These are phyloP conservation scores for Melipona quadrifasciata DNA, from an alignment of 1,140 invertebrate genomes.

Conservation along the genomic window DNA sequence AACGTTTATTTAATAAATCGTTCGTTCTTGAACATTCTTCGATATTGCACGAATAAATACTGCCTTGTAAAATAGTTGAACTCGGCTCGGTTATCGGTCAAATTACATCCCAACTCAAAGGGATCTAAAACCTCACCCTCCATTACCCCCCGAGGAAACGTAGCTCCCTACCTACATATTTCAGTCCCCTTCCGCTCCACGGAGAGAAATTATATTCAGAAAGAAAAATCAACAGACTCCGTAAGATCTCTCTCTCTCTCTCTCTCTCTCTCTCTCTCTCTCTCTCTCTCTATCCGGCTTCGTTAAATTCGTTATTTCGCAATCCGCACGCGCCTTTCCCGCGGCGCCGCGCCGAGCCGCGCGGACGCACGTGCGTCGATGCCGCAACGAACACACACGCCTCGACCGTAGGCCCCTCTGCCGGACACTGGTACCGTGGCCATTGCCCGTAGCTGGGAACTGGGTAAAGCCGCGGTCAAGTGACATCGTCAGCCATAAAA, in stretches of 20 bases:
- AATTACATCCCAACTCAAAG: neutral
- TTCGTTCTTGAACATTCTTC: too few species aligned
- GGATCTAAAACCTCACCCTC: neutral
- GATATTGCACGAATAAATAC: too few species aligned
- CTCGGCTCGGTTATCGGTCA: neutral
- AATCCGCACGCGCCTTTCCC: slow-evolving; percentile 65
- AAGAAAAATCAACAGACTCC: neutral
- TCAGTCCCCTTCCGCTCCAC: neutral
- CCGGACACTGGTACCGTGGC: neutral
- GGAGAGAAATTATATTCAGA: neutral
- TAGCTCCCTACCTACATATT: neutral
- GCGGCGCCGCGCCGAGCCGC: slow-evolving; percentile 47
- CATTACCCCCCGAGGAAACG: neutral
- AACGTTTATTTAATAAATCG: too few species aligned
- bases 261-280: too few species aligned
- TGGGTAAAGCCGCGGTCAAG: neutral
- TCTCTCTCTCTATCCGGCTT: slow-evolving; percentile 54
- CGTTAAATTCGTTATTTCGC: slow-evolving; percentile 69
- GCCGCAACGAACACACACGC: slow-evolving; percentile 42
- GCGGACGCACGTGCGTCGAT: slow-evolving; percentile 64
- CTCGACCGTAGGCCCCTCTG: slow-evolving; percentile 2
- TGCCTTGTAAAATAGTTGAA: too few species aligned
- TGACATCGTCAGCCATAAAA: neutral
- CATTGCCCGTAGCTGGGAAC: neutral
- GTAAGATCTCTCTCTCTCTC: too few species aligned